phyloP scores from a whole-genome alignment of 2,797 vertebrate species.

The Sebastes oblongus region DNA sequence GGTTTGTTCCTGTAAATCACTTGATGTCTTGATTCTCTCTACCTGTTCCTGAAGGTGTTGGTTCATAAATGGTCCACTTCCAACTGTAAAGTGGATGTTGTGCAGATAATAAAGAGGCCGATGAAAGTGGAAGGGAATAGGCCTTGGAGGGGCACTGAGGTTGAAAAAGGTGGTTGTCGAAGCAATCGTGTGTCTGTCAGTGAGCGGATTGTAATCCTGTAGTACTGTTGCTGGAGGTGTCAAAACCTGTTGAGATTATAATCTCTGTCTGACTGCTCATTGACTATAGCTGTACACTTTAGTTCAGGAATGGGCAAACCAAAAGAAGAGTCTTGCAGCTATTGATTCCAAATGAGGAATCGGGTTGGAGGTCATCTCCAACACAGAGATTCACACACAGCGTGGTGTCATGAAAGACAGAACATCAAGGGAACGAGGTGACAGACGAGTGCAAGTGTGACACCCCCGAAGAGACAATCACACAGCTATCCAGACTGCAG shows the following conservation, averaged over 20 bases:
- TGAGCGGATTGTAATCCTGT: constrained; percentile 14
- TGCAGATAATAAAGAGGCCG: constrained; percentile 11
- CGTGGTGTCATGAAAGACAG: background rate
- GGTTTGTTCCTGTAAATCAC: constrained; percentile 4
- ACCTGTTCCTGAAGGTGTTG: constrained; percentile 11
- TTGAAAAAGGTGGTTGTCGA: background rate
- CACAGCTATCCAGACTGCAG: background rate
- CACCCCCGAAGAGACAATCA: background rate
- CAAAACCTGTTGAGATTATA: background rate
- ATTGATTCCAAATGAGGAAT: background rate
- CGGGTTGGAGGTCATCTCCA: background rate
- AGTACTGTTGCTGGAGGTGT: background rate
- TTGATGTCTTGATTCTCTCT: constrained; percentile 4
- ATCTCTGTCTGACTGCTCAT: background rate
- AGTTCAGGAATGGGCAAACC: background rate
- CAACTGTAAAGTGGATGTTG: constrained; percentile 5
- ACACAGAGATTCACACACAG: background rate
- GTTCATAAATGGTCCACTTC: constrained; percentile 19
- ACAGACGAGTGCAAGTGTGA: background rate
- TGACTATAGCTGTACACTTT: background rate
- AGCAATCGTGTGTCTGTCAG: background rate
- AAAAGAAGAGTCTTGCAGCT: background rate
- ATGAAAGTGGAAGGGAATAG: background rate
- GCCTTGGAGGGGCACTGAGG: background rate
- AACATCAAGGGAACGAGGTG: background rate